Evolutionary conservation across 2,888 invertebrate genomes (phyloP), one percentile per base, ranked within the genome.

Genomic region (Leistus spinibarbis): DNA sequence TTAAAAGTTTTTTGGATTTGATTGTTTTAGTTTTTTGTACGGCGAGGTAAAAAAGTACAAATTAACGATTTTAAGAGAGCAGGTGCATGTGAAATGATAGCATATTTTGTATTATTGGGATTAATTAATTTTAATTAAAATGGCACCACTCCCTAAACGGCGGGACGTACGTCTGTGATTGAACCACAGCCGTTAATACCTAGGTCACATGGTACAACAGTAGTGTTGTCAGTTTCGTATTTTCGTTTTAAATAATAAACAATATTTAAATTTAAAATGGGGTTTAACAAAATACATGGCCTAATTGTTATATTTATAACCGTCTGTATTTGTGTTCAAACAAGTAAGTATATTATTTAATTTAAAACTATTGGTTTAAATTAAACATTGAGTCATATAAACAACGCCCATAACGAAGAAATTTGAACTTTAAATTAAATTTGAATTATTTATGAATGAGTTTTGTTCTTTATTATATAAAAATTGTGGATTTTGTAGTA

Each of bases 211-310:
- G 71, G 60, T 23, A 24, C n/a, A 57, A 24, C 19, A 64, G 71
- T 65, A 60, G 60, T 69, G 66, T 70, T 60, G 67, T 73, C 67
- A 73, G 62, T 73, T 71, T 60, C n/a, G 24, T 54, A 53, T 53
- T 53, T 56, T 40, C 13, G 67, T 73, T 73, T 73, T 53, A 73
- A 73, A 22, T 64, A 23, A 64, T 4, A 17, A 64, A 24, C 3
- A 10, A 69, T 22, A 57, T 54, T 54, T 23, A 17, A 66, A 24
- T 4, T 40, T 3, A 72, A 65, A 72, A 73, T 73, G 73, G 40
- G 23, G 3, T 20, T 73, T 23, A 67, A 20, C 54, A 23, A 62
- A 27, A 60, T 67, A 54, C 73, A 73, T 19, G 20, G 56, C 57
- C 54, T 65, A 13, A 67, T 73, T 60, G 60, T 73, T 60, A 20